Conservation (phyloP, 1,140 invertebrate genomes). For the Samia ricini region DNA sequence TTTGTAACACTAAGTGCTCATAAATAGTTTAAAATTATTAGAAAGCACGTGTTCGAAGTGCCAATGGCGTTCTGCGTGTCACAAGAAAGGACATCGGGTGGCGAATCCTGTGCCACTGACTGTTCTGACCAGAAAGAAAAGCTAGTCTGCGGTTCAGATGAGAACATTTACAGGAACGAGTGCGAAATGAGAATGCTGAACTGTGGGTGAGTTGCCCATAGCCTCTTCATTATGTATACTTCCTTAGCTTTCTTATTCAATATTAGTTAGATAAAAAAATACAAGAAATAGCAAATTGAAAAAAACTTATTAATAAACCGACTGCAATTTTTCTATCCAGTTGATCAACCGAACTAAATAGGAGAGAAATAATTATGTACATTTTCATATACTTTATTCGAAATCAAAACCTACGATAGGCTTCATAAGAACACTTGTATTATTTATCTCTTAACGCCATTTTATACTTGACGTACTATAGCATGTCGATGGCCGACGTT, state of each 20-base stretch:
- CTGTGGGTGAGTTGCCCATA: constrained; percentile 88
- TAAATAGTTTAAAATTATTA: constrained; percentile 41
- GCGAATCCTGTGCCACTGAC: constrained; percentile 82
- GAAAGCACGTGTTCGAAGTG: constrained; percentile 93
- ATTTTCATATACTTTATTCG: no score
- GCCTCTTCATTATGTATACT: neutral
- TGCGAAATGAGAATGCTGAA: constrained; percentile 95
- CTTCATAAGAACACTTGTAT: no score
- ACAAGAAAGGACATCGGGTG: constrained; percentile 81
- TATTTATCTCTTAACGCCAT: no score
- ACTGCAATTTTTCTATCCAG: no score
- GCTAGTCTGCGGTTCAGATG: constrained; percentile 92
- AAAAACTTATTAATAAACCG: no score
- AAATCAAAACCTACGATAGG: no score
- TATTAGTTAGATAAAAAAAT: no score
- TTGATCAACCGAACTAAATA: no score
- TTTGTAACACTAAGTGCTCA: neutral
- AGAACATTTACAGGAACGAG: constrained; percentile 90
- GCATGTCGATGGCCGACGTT: no score
- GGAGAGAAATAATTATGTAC: no score
- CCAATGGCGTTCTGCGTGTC: constrained; percentile 92
- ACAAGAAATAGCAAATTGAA: no score
- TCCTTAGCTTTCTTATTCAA: neutral
- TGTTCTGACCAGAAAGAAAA: constrained; percentile 79
- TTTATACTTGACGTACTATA: no score